Evolutionary conservation across 2,888 invertebrate genomes (phyloP).

Genomic region (Mimas tiliae): DNA sequence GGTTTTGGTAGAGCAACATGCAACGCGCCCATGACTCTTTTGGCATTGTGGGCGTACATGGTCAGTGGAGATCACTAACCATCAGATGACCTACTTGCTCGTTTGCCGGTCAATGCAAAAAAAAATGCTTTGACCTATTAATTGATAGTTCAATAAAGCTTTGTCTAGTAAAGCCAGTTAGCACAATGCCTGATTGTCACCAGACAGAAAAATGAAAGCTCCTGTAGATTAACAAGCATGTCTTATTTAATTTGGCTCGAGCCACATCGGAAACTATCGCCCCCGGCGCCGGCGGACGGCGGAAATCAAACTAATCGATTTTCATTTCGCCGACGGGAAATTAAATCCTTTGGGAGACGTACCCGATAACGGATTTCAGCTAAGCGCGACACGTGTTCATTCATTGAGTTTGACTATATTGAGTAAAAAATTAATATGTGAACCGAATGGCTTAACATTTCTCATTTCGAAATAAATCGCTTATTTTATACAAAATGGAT

Average conservation of each 20-base stretch:
- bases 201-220: conserved; percentile 14
- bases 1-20: too few species aligned
- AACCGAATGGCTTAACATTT: conserved; percentile 8
- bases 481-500: not conserved
- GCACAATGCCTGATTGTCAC: not conserved
- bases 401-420: conserved; percentile 28
- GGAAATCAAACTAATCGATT: conserved; percentile 85
- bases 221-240: conserved; percentile 57
- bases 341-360: conserved; percentile 83
- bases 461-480: conserved; percentile 3
- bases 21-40: too few species aligned
- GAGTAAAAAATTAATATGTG: conserved; percentile 23
- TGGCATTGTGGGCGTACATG: too few species aligned
- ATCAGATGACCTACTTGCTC: too few species aligned
- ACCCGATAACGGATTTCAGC: conserved; percentile 78
- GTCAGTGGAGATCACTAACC: too few species aligned
- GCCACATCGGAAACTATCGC: conserved; percentile 77
- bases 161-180: too few species aligned
- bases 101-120: too few species aligned
- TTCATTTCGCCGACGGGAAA: conserved; percentile 83
- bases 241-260: conserved; percentile 74
- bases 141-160: too few species aligned
- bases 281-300: conserved; percentile 66
- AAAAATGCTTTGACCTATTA: too few species aligned
- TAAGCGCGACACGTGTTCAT: conserved; percentile 79